Base-by-base conservation (phyloP, 2,113 vertebrate genomes). In the Procapra przewalskii region DNA sequence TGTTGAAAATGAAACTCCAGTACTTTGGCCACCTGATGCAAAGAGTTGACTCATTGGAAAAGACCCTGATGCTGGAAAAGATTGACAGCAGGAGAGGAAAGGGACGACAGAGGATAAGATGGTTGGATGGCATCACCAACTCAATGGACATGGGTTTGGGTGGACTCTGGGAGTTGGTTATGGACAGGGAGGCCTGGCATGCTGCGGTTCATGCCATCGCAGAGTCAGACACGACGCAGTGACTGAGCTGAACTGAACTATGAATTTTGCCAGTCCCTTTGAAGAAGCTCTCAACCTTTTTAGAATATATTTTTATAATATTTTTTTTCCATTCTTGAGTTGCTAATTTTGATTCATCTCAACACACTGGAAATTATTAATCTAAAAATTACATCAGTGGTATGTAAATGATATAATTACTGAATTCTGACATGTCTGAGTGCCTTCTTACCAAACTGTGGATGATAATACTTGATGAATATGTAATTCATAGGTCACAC, bases 281-380 rank as follows among this genome's bases (percentile, higher is more conserved):
- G 43, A n/a, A 52, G 45, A 36, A 79, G 10, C 15, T 86, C 45
- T 71, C 36, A 88, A 59, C 8, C 9, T 79, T 94, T 87, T 77
- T 50, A 55, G 81, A 36, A 55, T 55, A 83, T n/a, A 55, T 40
- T 55, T 83, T 83, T 83, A 83, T 25, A 50, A n/a, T n/a, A 29
- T 59, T 43, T 54, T 90, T 92, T 83, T 84, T 29, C n/a, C n/a
- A 82, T 82, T 62, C 14, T 82, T 87, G 23, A 54, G n/a, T 86
- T 67, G 71, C n/a, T 96, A 50, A 93, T 90, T 94, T 94, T 88
- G 33, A 59, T n/a, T 77, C 31, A 87, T 79, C 21, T 91, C 13
- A 91, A 27, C 55, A 96, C 25, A 55, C 14, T 59, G 16, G 50
- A 81, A 96, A 81, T 89, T 91, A 88, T 21, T 62, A 77, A 83